Conservation (phyloP, 2,113 vertebrate genomes). For the Dipodomys stephensi region DNA sequence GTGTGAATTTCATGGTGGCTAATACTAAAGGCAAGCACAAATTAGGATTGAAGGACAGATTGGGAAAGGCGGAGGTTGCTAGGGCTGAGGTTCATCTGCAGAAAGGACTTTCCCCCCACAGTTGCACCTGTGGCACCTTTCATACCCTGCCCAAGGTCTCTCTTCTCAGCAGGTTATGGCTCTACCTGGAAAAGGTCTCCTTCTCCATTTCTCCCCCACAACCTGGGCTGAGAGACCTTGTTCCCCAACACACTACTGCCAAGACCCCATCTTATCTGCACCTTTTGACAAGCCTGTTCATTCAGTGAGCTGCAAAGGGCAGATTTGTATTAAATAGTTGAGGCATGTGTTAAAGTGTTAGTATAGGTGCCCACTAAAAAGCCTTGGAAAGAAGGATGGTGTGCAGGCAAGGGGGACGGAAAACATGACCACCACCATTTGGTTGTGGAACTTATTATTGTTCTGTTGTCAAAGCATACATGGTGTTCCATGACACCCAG, state of each 20-base stretch:
- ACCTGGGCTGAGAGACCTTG: background rate
- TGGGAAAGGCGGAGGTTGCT: background rate
- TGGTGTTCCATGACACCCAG: background rate
- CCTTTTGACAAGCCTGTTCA: background rate
- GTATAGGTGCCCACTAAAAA: background rate
- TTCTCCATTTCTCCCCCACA: no score
- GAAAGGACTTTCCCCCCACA: background rate
- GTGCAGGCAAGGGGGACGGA: background rate
- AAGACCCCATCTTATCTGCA: background rate
- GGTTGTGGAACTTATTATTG: background rate
- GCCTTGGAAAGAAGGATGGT: background rate
- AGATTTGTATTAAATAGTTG: background rate
- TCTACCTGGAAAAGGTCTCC: background rate
- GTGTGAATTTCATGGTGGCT: background rate
- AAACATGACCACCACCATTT: background rate
- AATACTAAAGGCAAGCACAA: background rate
- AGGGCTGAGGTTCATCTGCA: background rate
- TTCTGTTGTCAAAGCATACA: background rate
- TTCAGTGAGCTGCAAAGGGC: background rate
- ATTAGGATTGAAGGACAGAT: background rate
- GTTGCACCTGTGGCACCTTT: background rate
- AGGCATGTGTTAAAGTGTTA: background rate
- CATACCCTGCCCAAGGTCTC: background rate
- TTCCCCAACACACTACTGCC: background rate
- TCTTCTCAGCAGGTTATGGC: background rate